Evolutionary conservation across 2,113 vertebrate species (phyloP), one percentile per base, ranked within the genome.

Genomic region (Nipponia nippon): DNA sequence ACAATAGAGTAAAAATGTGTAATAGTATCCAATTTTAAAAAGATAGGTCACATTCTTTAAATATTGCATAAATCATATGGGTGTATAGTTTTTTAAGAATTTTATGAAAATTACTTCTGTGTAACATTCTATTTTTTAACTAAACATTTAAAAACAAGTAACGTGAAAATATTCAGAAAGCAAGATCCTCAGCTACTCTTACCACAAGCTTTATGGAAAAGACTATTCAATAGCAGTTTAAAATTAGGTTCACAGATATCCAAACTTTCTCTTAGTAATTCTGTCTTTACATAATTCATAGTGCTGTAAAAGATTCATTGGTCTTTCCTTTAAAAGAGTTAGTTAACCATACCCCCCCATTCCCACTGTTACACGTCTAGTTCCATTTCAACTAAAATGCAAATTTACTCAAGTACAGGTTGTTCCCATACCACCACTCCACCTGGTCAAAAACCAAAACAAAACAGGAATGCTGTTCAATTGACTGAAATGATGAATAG

Each of bases 341-440:
- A 30, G 22, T 66, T 56, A 65, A 55, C 7, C 21, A 46, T 11
- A 17, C 25, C 2, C 5, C 6, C 4, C 0, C 1, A 29, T 50
- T 52, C 16, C 32, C 29, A 65, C 6, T 50, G 25, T 40, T 52
- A 38, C 18, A 59, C 5, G 3, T 56, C 22, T 47, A 23, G 8
- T 10, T 76, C 36, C 22, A 29, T 70, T 78, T 55, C 40, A 36
- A 89, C 4, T 27, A 69, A 93, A 69, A 27, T 66, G 42, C 22
- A 47, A 34, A 25, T 66, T 65, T 71, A 32, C 4, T 73, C 5
- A 73, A 73, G 4, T 47, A 56, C 9, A 27, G 0, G 1, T 25
- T 50, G 9, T 19, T 66, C 63, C 30, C 13, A 25, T 50, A 36
- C 7, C 10, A n/a, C 30, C 9, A 13, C 10, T 65, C 10, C 27